Evolutionary conservation across 2,113 vertebrate species (phyloP), one percentile per base, ranked within the genome.

Genomic region (Enhydra lutris): DNA sequence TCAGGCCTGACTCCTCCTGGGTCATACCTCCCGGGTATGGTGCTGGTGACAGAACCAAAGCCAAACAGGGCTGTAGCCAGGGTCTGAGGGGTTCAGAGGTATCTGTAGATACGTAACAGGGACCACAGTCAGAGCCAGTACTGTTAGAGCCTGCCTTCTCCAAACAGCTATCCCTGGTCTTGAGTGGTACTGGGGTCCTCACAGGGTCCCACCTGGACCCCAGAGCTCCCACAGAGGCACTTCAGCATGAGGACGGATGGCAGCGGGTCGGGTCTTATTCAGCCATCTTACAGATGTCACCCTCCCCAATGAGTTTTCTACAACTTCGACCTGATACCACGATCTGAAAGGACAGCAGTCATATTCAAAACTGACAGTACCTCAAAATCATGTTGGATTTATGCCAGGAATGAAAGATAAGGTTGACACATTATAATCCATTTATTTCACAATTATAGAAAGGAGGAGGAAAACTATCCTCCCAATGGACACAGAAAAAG

Each of bases 361-460:
- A 55, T 76, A 83, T 61, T 89, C 57, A 86, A 73, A 91, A 52
- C 24, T 31, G 34, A 21, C 83, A 55, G 87, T 67, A 34, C 31
- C 80, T 89, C 57, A 47, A 42, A 67, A 94, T 92, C 87, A 71
- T 42, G 29, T 80, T 87, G 26, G 55, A 57, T 42, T 96, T 94
- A 87, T 65, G 83, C 52, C 29, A 96, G 47, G 52, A 92, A 94
- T 83, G 59, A 67, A 87, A 90, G 55, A 55, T 59, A 39, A 15
- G 24, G 45, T 92, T 86, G 90, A 89, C 61, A 79, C 15, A 78
- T 92, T 90, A 83, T 61, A 94, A 88, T 93, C 63, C 67, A 21
- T 78, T 67, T 81, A 94, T 82, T 86, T 97, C 45, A 73, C 67
- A 95, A 69, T 92, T 93, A 87, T 39, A 95, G 52, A 97, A 92